Percentiles rank a stretch among this genome's conserved stretches.
Conservation (phyloP, 2,888 invertebrate species). For the Acleris laterana region DNA sequence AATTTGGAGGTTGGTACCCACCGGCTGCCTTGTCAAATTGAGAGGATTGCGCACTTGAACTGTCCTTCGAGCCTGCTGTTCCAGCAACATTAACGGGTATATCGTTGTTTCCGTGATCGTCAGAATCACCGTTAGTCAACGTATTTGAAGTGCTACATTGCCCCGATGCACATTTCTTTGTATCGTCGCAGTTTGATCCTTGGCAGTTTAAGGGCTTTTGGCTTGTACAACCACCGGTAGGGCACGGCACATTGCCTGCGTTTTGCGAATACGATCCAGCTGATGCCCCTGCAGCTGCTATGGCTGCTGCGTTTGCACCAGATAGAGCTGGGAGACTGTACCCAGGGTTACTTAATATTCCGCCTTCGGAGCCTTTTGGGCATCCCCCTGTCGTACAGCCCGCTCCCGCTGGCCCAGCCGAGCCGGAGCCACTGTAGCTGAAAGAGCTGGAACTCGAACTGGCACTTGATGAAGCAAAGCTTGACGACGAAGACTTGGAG, state of each 20-base stretch:
- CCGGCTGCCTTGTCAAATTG: conserved; percentile 17
- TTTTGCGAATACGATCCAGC: conserved; percentile 39
- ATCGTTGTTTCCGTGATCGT: conserved; percentile 39
- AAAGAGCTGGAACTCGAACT: conserved; percentile 73
- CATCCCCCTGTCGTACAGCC: conserved; percentile 45
- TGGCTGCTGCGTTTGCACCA: conserved; percentile 45
- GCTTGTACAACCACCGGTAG: conserved; percentile 43
- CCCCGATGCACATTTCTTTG: conserved; percentile 50
- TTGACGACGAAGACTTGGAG: conserved; percentile 72
- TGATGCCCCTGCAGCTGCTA: conserved; percentile 43
- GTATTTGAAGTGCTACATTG: conserved; percentile 26
- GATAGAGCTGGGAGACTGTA: conserved; percentile 35
- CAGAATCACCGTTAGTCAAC: conserved; percentile 31
- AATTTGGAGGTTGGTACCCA: conserved; percentile 22
- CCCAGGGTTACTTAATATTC: conserved; percentile 19
- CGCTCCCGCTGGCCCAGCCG: conserved; percentile 46
- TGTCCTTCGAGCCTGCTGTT: conserved; percentile 37
- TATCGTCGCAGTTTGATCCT: conserved; percentile 52
- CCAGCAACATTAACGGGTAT: conserved; percentile 43
- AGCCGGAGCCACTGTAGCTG: conserved; percentile 58
- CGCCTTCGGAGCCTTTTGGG: conserved; percentile 33
- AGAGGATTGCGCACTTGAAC: conserved; percentile 19
- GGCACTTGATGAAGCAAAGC: conserved; percentile 71
- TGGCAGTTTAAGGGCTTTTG: conserved; percentile 48
- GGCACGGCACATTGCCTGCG: conserved; percentile 40